Conservation (phyloP, 2,797 vertebrate genomes). For the Thripadectes ignobilis region DNA sequence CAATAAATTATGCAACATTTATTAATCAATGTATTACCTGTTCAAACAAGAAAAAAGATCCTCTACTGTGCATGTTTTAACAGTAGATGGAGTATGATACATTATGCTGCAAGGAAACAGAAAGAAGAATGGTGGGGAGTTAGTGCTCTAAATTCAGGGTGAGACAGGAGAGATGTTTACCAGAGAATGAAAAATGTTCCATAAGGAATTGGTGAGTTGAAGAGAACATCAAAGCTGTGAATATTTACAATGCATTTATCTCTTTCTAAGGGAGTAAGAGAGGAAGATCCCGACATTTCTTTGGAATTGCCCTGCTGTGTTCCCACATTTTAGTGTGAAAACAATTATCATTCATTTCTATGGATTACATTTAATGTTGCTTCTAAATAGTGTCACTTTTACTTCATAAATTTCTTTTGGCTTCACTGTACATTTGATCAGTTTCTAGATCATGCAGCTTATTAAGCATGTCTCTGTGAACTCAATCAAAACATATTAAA, state of each 20-base stretch:
- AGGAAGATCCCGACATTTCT: neutral
- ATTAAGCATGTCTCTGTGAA: neutral
- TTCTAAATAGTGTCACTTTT: constrained; percentile 2
- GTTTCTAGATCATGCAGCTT: neutral
- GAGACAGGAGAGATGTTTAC: constrained; percentile 5
- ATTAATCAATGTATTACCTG: constrained; percentile 36
- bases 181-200: constrained; percentile 5
- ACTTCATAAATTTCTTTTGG: neutral
- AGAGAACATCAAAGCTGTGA: neutral
- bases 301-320: constrained; percentile 2
- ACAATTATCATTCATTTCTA: constrained; percentile 22
- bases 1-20: constrained; percentile 43
- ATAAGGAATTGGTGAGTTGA: neutral
- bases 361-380: neutral
- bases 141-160: neutral
- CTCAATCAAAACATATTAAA: neutral
- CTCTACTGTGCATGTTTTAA: constrained; percentile 3
- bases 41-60: constrained; percentile 48
- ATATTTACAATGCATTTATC: constrained; percentile 24
- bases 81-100: neutral
- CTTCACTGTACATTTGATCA: neutral
- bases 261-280: neutral
- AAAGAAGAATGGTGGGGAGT: neutral
- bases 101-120: constrained; percentile 7
- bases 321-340: constrained; percentile 15